Conservation (phyloP, 2,113 vertebrate species). For the Leuciscus idus region DNA sequence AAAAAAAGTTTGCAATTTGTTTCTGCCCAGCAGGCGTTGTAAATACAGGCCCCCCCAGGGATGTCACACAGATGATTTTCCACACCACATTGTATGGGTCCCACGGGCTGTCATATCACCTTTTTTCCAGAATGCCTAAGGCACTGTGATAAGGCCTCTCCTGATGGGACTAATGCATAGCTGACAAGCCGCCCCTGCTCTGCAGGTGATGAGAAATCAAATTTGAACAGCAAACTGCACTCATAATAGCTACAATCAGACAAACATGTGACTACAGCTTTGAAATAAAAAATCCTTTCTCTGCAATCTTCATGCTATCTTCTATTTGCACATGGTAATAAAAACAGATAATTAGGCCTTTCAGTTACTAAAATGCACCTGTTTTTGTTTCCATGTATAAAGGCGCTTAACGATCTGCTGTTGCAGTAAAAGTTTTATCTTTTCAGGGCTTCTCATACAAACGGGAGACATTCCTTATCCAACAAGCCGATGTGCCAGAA, state of each 20-base stretch:
- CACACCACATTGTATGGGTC: constrained; percentile 41
- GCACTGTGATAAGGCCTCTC: constrained; percentile 44
- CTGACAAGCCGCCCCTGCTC: constrained; percentile 30
- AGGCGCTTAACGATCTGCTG: background rate
- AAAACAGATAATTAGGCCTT: constrained; percentile 32
- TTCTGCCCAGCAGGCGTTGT: constrained; percentile 51
- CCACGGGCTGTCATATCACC: constrained; percentile 29
- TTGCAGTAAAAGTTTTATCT: background rate
- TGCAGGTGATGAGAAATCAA: constrained; percentile 43
- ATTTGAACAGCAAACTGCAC: constrained; percentile 35
- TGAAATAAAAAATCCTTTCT: background rate
- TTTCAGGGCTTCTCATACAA: background rate
- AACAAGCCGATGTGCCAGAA: background rate
- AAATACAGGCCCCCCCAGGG: constrained; percentile 52
- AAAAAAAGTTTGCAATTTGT: constrained; percentile 55
- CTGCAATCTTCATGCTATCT: constrained; percentile 26
- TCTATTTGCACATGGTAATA: constrained; percentile 21
- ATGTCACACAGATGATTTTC: constrained; percentile 56
- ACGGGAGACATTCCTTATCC: background rate
- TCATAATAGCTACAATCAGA: constrained; percentile 44
- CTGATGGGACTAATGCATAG: constrained; percentile 32
- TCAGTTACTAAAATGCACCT: constrained; percentile 26
- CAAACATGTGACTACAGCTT: constrained; percentile 26
- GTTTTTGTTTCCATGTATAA: constrained; percentile 21
- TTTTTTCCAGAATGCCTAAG: constrained; percentile 28